These are phyloP conservation scores for Drosophila bocqueti DNA, from an alignment of 1,140 invertebrate genomes.

Conservation along the genomic window DNA sequence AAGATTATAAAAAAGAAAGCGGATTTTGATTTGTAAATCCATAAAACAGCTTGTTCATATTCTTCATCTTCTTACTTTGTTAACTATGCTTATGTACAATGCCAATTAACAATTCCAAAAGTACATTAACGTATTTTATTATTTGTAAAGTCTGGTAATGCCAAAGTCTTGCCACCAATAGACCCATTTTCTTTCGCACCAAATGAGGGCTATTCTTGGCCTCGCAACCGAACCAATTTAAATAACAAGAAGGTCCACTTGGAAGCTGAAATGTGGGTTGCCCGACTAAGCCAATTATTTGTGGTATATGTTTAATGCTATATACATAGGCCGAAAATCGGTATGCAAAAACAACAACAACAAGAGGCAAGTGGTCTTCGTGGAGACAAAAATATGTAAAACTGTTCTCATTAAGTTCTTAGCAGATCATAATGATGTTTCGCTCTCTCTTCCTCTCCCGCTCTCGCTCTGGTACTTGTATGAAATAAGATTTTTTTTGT, in stretches of 20 bases:
- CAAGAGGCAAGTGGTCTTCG: constrained; percentile 11
- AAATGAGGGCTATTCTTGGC: constrained; percentile 8
- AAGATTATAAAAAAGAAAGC: not conserved
- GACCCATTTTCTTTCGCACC: not conserved
- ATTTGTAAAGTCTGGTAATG: too few relatives aligned
- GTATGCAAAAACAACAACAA: constrained; percentile 32
- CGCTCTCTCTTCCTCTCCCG: not conserved
- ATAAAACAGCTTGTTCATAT: not conserved
- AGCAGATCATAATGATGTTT: constrained; percentile 43
- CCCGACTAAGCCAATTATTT: constrained; percentile 21
- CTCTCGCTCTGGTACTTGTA: constrained; percentile 14
- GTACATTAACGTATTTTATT: not conserved
- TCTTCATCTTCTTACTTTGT: not conserved
- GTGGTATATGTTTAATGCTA: constrained; percentile 14
- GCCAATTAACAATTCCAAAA: not conserved
- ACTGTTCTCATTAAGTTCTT: constrained; percentile 51
- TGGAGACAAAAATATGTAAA: constrained; percentile 40
- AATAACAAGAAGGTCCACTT: constrained; percentile 10
- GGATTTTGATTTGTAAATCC: too few relatives aligned
- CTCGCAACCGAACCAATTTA: constrained; percentile 15
- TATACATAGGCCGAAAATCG: constrained; percentile 31
- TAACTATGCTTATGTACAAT: not conserved
- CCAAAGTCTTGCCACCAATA: constrained; percentile 2
- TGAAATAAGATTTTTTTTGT: constrained; percentile 37
- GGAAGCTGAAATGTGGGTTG: not conserved